These are phyloP conservation scores for Lophius piscatorius DNA, from an alignment of 2,113 vertebrate genomes.

Conservation along the genomic window DNA sequence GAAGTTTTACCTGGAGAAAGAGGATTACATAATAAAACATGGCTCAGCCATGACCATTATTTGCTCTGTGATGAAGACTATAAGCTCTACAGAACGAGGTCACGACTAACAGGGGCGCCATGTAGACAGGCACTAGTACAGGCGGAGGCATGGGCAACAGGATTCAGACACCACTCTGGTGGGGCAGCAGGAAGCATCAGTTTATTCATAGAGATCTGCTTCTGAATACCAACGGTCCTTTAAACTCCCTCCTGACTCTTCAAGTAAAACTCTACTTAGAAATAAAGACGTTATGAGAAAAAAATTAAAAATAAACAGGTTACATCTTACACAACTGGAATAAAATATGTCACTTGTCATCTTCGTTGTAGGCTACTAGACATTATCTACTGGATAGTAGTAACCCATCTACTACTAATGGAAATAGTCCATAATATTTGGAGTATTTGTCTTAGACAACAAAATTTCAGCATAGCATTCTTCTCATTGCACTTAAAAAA, in stretches of 20 bases:
- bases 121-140: constrained; percentile 49
- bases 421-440: too few species aligned
- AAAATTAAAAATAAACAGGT: constrained; percentile 20
- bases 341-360: constrained; percentile 9
- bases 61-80: constrained; percentile 11
- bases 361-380: constrained; percentile 8
- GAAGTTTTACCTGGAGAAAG: constrained; percentile 31
- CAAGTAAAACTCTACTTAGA: constrained; percentile 28
- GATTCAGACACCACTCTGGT: neutral
- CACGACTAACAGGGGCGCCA: constrained; percentile 41
- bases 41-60: constrained; percentile 27
- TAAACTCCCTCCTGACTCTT: constrained; percentile 30
- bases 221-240: constrained; percentile 9
- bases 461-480: constrained; percentile 20
- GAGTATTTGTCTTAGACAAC: too few species aligned
- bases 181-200: constrained; percentile 1
- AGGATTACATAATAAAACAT: constrained; percentile 35
- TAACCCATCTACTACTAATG: too few species aligned
- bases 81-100: constrained; percentile 16
- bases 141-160: constrained; percentile 36
- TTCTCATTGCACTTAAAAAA: constrained; percentile 53
- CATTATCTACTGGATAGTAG: constrained; percentile 1
- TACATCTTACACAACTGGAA: constrained; percentile 33
- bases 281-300: too few species aligned
- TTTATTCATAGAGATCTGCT: neutral